Conservation (phyloP, 64 coral and sea anemone species). For the Catalaphyllia jardinei region DNA sequence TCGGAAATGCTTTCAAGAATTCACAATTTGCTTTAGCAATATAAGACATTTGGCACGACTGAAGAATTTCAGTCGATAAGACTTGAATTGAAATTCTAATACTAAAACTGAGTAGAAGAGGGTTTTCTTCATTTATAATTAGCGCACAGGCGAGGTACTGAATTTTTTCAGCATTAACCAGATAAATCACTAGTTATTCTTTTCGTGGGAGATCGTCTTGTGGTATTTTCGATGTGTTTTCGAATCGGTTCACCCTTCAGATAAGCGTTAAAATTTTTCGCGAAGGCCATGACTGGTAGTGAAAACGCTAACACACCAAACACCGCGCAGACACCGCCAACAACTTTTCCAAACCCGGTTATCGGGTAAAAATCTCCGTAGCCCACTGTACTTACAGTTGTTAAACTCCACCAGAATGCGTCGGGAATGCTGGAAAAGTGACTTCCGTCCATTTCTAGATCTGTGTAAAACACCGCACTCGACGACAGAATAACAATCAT, state of each 20-base stretch:
- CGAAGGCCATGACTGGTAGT: slow-evolving; percentile 88
- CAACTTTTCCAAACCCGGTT: slow-evolving; percentile 66
- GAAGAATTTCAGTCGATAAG: no score
- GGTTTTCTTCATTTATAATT: no score
- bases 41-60: no score
- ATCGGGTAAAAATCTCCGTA: slow-evolving; percentile 84
- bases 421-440: slow-evolving; percentile 83
- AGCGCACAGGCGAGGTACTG: no score
- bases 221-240: slow-evolving; percentile 13
- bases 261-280: slow-evolving; percentile 93
- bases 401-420: slow-evolving; percentile 89
- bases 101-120: no score
- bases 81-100: no score
- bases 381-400: slow-evolving; percentile 84
- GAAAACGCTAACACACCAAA: slow-evolving; percentile 90
- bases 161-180: background rate
- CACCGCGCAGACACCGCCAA: slow-evolving; percentile 85
- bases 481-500: slow-evolving; percentile 85
- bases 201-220: background rate
- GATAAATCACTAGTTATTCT: background rate
- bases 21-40: no score
- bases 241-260: slow-evolving; percentile 82
- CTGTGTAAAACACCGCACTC: slow-evolving; percentile 81
- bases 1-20: no score
- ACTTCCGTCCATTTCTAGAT: slow-evolving; percentile 49